phyloP scores from a whole-genome alignment of 2,888 invertebrate genomes.

The Pedicia rivosa region DNA sequence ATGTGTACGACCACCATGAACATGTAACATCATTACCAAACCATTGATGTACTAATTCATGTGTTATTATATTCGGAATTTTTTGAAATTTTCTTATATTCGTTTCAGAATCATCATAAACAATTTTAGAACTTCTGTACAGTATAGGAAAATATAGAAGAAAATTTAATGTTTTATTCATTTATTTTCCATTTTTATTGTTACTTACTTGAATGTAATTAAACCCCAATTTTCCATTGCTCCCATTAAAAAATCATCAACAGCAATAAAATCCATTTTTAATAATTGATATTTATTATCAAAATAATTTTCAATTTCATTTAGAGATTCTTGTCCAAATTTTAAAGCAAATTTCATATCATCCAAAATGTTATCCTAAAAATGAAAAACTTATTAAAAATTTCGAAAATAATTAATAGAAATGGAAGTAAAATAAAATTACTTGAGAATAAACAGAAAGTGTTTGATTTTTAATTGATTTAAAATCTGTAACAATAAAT shows the following conservation, averaged over 20 bases:
- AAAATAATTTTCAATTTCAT: conserved; percentile 4
- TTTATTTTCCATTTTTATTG: no score
- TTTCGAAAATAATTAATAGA: no score
- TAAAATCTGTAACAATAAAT: conserved; percentile 38
- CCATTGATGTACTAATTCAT: conserved; percentile 59
- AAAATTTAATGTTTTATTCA: no score
- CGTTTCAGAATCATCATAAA: background rate
- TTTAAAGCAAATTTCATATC: conserved; percentile 1
- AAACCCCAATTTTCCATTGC: conserved; percentile 95
- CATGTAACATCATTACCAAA: conserved; percentile 60
- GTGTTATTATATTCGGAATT: conserved; percentile 35
- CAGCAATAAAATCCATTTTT: conserved; percentile 65
- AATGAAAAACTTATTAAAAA: no score
- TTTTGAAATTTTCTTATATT: background rate
- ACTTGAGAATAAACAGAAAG: no score
- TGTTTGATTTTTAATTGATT: conserved; percentile 8
- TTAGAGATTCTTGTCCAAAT: conserved; percentile 3
- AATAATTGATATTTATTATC: conserved; percentile 1
- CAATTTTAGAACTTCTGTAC: background rate
- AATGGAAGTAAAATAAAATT: no score
- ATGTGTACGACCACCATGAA: conserved; percentile 52
- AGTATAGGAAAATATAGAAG: no score
- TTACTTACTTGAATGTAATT: conserved; percentile 48
- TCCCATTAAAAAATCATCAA: conserved; percentile 67
- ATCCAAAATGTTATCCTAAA: no score